These are phyloP conservation scores for Drosophila anceps DNA, from an alignment of 2,888 invertebrate species.

Conservation along the genomic window DNA sequence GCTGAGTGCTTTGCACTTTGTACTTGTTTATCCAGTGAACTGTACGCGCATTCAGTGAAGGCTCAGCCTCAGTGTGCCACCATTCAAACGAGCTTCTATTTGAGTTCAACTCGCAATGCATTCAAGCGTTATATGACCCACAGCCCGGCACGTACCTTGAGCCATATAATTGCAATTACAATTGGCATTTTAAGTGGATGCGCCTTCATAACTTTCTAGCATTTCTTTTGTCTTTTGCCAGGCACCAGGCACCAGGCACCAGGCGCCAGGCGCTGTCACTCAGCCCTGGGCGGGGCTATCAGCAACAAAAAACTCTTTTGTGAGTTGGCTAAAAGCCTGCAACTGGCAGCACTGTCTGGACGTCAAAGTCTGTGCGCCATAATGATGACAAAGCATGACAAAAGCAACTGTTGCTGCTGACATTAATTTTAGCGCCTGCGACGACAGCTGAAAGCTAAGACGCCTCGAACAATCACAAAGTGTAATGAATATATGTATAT, in stretches of 20 bases:
- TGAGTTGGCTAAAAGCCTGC: conserved; percentile 21
- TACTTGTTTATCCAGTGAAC: conserved; percentile 58
- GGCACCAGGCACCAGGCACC: conserved; percentile 25
- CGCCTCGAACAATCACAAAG: conserved; percentile 18
- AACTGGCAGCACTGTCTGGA: conserved; percentile 24
- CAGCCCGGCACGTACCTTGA: not conserved
- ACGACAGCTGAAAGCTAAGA: conserved; percentile 20
- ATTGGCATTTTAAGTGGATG: conserved; percentile 39
- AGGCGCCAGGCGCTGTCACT: conserved; percentile 32
- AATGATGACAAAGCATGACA: conserved; percentile 31
- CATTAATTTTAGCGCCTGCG: conserved; percentile 37
- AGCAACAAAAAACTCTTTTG: conserved; percentile 30
- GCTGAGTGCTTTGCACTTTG: conserved; percentile 40
- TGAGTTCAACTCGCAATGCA: conserved; percentile 35
- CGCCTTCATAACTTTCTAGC: conserved; percentile 22
- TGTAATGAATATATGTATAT: conserved; percentile 29
- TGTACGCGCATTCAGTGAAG: conserved; percentile 54
- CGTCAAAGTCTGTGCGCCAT: conserved; percentile 15
- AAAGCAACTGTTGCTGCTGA: conserved; percentile 40
- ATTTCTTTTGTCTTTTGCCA: conserved; percentile 23
- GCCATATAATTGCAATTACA: conserved; percentile 49
- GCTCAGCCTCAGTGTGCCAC: conserved; percentile 23
- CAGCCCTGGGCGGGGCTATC: conserved; percentile 22
- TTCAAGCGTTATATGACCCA: conserved; percentile 52
- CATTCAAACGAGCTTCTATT: conserved; percentile 42